These are phyloP conservation scores for Clavelina lepadiformis DNA, from an alignment of 23 tunicate genomes.

Conservation along the genomic window DNA sequence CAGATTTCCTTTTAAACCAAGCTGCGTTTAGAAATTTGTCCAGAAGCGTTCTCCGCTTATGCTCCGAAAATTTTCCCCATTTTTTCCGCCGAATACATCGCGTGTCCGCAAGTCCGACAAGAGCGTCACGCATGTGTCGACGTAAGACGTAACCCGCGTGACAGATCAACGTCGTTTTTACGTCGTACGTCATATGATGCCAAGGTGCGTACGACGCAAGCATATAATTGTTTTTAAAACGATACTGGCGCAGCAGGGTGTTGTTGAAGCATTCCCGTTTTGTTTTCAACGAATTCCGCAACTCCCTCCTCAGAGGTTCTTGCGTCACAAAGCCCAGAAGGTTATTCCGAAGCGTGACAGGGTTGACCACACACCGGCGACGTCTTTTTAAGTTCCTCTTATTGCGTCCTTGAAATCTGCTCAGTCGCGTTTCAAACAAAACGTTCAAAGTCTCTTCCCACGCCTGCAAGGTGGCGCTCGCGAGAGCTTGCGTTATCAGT, in stretches of 20 bases:
- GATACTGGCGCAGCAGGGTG: too few relatives aligned
- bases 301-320: constrained; percentile 1
- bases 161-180: constrained; percentile 23
- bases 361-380: constrained; percentile 21
- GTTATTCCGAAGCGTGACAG: constrained; percentile 10
- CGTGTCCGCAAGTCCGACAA: constrained; percentile 41
- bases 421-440: constrained; percentile 10
- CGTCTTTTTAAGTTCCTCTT: constrained; percentile 3
- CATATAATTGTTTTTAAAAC: not conserved
- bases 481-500: constrained; percentile 27
- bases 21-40: constrained; percentile 13
- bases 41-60: constrained; percentile 1
- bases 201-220: constrained; percentile 17
- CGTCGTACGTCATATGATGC: constrained; percentile 22
- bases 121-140: constrained; percentile 8
- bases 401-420: constrained; percentile 1
- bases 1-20: constrained; percentile 20
- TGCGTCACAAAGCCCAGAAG: constrained; percentile 2
- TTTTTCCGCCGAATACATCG: constrained; percentile 19
- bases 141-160: constrained; percentile 19
- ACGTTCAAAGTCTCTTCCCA: constrained; percentile 27
- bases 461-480: constrained; percentile 29
- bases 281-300: constrained; percentile 8
- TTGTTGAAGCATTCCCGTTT: constrained; percentile 5
- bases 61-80: constrained; percentile 32